Base-by-base conservation (phyloP, 2,797 vertebrate genomes). In the Calcarius lapponicus region DNA sequence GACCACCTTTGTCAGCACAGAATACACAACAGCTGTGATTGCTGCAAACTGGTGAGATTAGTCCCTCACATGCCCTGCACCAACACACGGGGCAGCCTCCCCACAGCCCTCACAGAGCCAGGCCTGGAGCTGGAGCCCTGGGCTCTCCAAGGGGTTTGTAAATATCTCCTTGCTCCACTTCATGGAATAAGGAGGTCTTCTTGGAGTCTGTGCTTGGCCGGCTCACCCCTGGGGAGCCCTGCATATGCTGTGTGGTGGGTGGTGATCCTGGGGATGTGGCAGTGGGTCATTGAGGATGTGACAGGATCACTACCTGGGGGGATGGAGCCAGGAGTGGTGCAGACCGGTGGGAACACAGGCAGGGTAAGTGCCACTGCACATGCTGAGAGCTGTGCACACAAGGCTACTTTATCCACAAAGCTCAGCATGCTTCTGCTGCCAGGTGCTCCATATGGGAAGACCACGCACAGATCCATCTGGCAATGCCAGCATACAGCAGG, bases 321-420 rank as follows among this genome's bases (percentile, higher is more conserved):
- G 28, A 40, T 14, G 57, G 36, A 70, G n/a, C 45, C 53, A 51
- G 36, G 14, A 71, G 25, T 80, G 48, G 11, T 73, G 65, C 40
- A 80, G 54, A 50, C 18, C 26, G 61, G 32, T 5, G 2, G 40
- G 54, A 75, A 12, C 50, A 60, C 56, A 48, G 13, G 25, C 36
- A 86, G 60, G 20, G 25, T 64, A 38, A 71, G 26, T 47, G 43
- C 19, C 0, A 0, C 50, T 54, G 45, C 26, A 13, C 1, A 0
- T 70, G 31, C 76, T 32, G 34, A 75, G 19, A 70, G 29, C 43
- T 69, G 24, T 32, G 21, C 45, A 50, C 21, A 17, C 56, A 76
- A 43, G 48, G n/a, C 48, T 80, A 34, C 65, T 88, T 54, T 56
- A 66, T 38, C 69, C 62, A 53, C 36, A n/a, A 4, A 51, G 40